Base-by-base conservation (phyloP, 2,888 invertebrate genomes). In the Polydrusus pterygomalis region DNA sequence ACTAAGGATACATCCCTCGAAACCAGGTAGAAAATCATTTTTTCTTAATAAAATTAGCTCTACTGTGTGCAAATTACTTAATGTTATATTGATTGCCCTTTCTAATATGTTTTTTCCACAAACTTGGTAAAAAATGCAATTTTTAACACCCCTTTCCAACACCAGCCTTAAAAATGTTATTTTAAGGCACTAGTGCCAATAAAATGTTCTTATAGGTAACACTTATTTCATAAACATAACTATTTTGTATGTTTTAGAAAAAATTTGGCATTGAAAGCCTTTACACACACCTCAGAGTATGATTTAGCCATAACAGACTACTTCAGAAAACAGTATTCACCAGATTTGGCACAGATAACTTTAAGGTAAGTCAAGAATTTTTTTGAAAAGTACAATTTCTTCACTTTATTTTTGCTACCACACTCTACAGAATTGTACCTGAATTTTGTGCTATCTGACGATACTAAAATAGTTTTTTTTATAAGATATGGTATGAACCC, bases 401-500 rank as follows among this genome's bases (percentile, higher is more conserved):
- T n/a, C n/a, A n/a, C n/a, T n/a, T n/a, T n/a, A n/a, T n/a, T n/a
- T n/a, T n/a, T n/a, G n/a, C n/a, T n/a, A n/a, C n/a, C n/a, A n/a
- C n/a, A n/a, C n/a, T 8, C 34, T 34, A 10, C 7, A 34, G 8
- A 34, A 34, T 34, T 34, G 2, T 7, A 34, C 10, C 34, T 34
- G 1, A 34, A 34, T 34, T 34, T 25, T 25, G 5, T 25, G 5
- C 25, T 25, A 25, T 25, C 5, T 25, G 25, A 25, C 25, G 34
- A 67, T 38, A 34, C 11, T 5, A 25, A 17, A 38, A 17, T 58
- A n/a, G 13, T 34, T 0, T 34, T 64, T n/a, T 47, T 70, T 0
- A 70, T 5, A 1, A 91, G 98, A 83, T 99, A 99, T 88, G 99
- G 94, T 70, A 98, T 98, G 96, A 99, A 99, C 88, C 99, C 99